These are phyloP conservation scores for Cygnus buccinator DNA, from an alignment of 2,113 vertebrate species.

Conservation along the genomic window DNA sequence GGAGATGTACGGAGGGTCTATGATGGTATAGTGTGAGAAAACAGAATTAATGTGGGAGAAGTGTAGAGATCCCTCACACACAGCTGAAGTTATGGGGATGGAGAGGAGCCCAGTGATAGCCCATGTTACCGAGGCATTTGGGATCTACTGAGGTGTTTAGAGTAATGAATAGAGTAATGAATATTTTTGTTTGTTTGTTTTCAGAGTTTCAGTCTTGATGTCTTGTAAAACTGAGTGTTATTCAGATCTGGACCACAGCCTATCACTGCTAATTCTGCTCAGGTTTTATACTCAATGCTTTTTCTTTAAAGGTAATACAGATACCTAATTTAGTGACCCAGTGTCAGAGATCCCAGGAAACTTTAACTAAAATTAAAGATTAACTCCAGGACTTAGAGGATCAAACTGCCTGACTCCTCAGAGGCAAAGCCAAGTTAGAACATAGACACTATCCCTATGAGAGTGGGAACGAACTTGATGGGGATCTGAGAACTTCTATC, in stretches of 20 bases:
- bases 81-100: background rate
- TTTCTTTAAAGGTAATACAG: background rate
- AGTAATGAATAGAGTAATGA: background rate
- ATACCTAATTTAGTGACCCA: background rate
- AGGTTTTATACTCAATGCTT: background rate
- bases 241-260: background rate
- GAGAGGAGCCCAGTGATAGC: background rate
- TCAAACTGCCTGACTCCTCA: background rate
- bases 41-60: background rate
- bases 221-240: background rate
- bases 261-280: conserved; percentile 3
- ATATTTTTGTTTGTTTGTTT: background rate
- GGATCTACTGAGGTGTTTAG: background rate
- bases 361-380: background rate
- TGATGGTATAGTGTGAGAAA: background rate
- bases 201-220: background rate
- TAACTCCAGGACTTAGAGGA: background rate
- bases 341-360: background rate
- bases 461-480: background rate
- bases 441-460: background rate
- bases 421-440: background rate
- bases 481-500: background rate
- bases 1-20: background rate
- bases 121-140: background rate
- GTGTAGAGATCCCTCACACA: background rate